Conservation (phyloP, 2,888 invertebrate species). For the Uropetala carovei region DNA sequence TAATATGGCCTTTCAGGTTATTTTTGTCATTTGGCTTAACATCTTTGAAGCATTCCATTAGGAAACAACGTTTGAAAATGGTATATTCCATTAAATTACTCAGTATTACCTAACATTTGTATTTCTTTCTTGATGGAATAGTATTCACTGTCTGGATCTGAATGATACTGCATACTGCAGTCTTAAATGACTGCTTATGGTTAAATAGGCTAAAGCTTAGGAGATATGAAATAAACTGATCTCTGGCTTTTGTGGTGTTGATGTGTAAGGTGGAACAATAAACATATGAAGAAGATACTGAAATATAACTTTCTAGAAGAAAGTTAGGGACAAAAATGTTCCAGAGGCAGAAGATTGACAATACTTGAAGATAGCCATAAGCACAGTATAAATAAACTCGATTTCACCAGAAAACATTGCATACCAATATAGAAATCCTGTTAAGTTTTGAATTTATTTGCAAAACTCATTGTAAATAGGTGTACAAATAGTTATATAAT, state of each 20-base stretch:
- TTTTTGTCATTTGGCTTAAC: too few species aligned
- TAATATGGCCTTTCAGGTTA: too few species aligned
- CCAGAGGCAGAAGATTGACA: slow-evolving; percentile 35
- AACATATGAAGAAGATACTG: background rate
- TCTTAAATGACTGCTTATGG: too few species aligned
- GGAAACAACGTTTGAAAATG: too few species aligned
- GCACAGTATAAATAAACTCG: slow-evolving; percentile 22
- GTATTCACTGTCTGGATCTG: too few species aligned
- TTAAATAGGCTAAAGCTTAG: too few species aligned
- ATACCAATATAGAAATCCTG: background rate
- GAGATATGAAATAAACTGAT: too few species aligned
- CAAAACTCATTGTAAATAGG: slow-evolving; percentile 48
- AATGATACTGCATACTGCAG: too few species aligned
- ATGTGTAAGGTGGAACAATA: background rate
- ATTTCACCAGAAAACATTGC: background rate
- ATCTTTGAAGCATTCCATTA: too few species aligned
- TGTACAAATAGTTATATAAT: slow-evolving; percentile 26
- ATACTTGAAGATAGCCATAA: background rate
- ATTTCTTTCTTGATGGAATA: too few species aligned
- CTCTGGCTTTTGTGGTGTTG: background rate
- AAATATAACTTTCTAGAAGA: background rate
- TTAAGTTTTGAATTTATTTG: background rate
- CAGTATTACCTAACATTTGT: too few species aligned
- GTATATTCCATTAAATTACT: too few species aligned
- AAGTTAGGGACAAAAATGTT: background rate